Conservation (phyloP, 2,888 invertebrate genomes). For the Thecocarcelia acutangulata region DNA sequence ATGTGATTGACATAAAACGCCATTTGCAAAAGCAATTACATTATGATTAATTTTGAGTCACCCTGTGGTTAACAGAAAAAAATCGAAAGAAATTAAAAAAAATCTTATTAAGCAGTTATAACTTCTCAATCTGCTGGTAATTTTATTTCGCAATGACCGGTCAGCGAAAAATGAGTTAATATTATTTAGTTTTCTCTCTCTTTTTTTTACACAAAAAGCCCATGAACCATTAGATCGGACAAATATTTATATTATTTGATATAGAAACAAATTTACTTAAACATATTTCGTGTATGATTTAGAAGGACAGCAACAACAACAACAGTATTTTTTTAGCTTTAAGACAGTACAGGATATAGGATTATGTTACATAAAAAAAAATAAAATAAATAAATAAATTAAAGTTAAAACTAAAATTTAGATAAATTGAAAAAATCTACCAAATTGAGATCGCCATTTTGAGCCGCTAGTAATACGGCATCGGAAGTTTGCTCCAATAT, state of each 20-base stretch:
- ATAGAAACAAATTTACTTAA: slow-evolving; percentile 39
- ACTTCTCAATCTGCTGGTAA: too few species aligned
- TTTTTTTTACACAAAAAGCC: slow-evolving; percentile 10
- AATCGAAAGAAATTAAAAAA: too few species aligned
- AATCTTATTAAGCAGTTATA: too few species aligned
- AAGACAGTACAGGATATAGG: slow-evolving; percentile 49
- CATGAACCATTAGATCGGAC: slow-evolving; percentile 5
- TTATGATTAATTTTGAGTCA: too few species aligned
- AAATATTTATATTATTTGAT: not conserved
- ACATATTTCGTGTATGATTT: slow-evolving; percentile 52
- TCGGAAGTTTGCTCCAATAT: slow-evolving; percentile 91
- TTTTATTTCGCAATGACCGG: too few species aligned
- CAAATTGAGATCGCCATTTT: slow-evolving; percentile 90
- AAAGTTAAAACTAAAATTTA: slow-evolving; percentile 10
- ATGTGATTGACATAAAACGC: too few species aligned
- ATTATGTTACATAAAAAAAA: slow-evolving; percentile 45
- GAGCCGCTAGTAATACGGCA: slow-evolving; percentile 90
- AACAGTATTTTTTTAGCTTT: slow-evolving; percentile 58
- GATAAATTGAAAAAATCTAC: slow-evolving; percentile 80
- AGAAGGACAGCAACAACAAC: slow-evolving; percentile 56
- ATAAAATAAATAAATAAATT: not conserved
- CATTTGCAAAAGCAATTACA: too few species aligned
- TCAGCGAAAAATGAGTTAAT: too few species aligned
- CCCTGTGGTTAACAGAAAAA: too few species aligned
- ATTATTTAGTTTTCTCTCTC: not conserved